phyloP scores from a whole-genome alignment of 2,888 invertebrate species.

The Netelia inedita region DNA sequence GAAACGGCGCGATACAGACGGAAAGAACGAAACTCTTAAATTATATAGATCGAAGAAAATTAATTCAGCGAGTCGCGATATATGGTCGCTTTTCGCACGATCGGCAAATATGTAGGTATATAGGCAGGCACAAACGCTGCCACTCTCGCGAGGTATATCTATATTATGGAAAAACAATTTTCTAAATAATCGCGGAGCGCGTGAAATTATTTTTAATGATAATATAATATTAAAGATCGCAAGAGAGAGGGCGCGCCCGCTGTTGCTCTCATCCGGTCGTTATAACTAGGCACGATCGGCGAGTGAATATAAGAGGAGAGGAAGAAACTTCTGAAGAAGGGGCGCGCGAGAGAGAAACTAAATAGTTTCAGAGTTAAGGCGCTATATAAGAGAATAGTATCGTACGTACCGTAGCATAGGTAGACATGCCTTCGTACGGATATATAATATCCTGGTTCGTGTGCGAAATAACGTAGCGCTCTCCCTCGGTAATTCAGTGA shows the following conservation, averaged over 20 bases:
- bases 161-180: constrained; percentile 53
- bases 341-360: too few species aligned
- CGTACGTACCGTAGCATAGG: neutral
- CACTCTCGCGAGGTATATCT: constrained; percentile 29
- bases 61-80: constrained; percentile 19
- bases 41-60: constrained; percentile 11
- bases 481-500: constrained; percentile 28
- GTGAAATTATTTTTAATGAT: constrained; percentile 60
- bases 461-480: constrained; percentile 44
- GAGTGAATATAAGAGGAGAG: constrained; percentile 13
- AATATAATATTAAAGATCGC: constrained; percentile 37
- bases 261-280: constrained; percentile 52
- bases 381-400: neutral
- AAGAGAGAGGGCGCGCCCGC: constrained; percentile 24
- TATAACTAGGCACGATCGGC: constrained; percentile 41
- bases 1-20: neutral
- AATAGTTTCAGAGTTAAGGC: too few species aligned
- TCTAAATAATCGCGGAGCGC: constrained; percentile 42
- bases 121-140: neutral
- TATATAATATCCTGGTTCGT: constrained; percentile 42
- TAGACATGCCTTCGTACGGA: neutral
- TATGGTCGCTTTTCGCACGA: constrained; percentile 16
- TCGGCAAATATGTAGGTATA: neutral
- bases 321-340: neutral
- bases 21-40: constrained; percentile 20